phyloP scores from a whole-genome alignment of 2,113 vertebrate species.

The Redunca redunca region DNA sequence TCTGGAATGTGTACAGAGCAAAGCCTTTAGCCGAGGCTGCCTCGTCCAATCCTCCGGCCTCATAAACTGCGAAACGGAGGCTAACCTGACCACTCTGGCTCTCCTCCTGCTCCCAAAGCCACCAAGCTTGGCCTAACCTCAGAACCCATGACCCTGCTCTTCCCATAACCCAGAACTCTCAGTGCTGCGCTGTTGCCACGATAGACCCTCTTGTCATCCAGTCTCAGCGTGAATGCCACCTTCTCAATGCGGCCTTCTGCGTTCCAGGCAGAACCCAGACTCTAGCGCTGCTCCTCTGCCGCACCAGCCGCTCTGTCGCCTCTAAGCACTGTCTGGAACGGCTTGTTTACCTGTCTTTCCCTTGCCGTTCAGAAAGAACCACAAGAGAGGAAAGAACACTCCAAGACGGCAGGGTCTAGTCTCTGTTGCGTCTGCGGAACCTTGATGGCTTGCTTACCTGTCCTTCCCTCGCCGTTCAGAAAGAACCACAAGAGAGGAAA shows the following conservation, averaged over 20 bases:
- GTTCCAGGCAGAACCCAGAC: not conserved
- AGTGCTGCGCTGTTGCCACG: not conserved
- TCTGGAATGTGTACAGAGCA: not conserved
- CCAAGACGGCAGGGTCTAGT: rapidly evolving
- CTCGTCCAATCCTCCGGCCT: too few relatives aligned
- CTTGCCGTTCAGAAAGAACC: not conserved
- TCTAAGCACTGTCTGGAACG: not conserved
- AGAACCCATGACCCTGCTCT: not conserved
- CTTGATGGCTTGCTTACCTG: not conserved
- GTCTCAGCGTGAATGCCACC: not conserved
- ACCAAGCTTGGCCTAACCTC: not conserved
- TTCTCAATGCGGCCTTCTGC: not conserved
- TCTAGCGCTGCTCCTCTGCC: rapidly evolving
- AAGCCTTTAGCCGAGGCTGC: not conserved
- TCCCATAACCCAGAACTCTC: not conserved
- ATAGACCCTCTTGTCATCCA: not conserved
- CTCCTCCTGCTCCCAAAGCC: not conserved
- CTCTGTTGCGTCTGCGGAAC: not conserved
- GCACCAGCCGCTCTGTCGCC: not conserved
- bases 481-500: too few relatives aligned
- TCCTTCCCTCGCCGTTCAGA: too few relatives aligned
- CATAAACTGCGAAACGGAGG: not conserved
- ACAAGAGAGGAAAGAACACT: not conserved
- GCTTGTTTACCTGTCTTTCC: not conserved
- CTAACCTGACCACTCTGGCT: not conserved